phyloP scores from a whole-genome alignment of 2,888 invertebrate species.

The Mongoloraphidia duomilia region DNA sequence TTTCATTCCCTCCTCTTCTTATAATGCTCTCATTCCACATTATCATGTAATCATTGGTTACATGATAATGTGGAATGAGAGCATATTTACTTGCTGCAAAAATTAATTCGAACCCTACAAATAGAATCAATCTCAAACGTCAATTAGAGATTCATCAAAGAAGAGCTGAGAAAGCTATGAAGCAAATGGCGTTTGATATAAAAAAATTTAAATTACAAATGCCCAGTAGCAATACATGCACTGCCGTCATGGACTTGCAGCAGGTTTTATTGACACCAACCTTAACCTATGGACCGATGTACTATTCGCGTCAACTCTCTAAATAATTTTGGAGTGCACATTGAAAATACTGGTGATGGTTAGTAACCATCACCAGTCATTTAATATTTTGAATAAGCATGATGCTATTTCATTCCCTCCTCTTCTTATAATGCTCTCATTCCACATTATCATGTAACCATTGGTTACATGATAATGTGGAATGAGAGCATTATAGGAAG shows the following conservation, averaged over 20 bases:
- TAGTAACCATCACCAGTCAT: no score
- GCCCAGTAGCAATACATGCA: slow-evolving; percentile 15
- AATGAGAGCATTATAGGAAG: slow-evolving; percentile 13
- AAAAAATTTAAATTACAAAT: slow-evolving; percentile 7
- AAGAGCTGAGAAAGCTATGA: slow-evolving; percentile 11
- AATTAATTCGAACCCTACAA: slow-evolving; percentile 5
- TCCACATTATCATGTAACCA: no score
- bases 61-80: no score
- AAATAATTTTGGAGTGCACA: slow-evolving; percentile 17
- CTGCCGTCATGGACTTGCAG: slow-evolving; percentile 16
- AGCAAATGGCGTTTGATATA: background rate
- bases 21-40: no score
- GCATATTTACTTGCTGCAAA: slow-evolving; percentile 3
- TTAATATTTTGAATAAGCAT: no score
- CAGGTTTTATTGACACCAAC: slow-evolving; percentile 17
- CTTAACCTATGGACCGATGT: slow-evolving; percentile 18
- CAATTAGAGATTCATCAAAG: slow-evolving; percentile 9
- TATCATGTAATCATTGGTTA: no score
- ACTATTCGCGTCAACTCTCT: slow-evolving; percentile 17
- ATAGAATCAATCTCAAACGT: slow-evolving; percentile 1
- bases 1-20: no score
- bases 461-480: slow-evolving; percentile 15
- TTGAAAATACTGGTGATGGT: slow-evolving; percentile 11
- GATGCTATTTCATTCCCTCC: no score
- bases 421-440: no score